phyloP scores from a whole-genome alignment of 2,113 vertebrate genomes.

The human (Homo sapiens) region GRCh38 chr2:192615001-192615500 shows the following conservation, averaged over 20 bases:
- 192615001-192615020: neutral
- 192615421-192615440: neutral
- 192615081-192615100: neutral
- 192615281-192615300: neutral
- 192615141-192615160: too few relatives aligned
- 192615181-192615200: neutral
- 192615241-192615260: neutral
- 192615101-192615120: neutral
- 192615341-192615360: neutral
- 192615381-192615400: neutral
- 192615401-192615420: neutral
- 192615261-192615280: neutral
- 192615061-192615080: neutral
- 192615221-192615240: neutral
- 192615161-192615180: neutral
- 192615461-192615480: neutral
- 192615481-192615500: neutral
- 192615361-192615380: neutral
- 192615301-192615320: neutral
- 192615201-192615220: neutral
- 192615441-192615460: neutral
- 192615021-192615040: neutral
- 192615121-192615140: neutral
- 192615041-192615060: neutral
- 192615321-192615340: neutral